These are phyloP conservation scores for Typhlomys cinereus DNA, from an alignment of 2,113 vertebrate species.

Conservation along the genomic window DNA sequence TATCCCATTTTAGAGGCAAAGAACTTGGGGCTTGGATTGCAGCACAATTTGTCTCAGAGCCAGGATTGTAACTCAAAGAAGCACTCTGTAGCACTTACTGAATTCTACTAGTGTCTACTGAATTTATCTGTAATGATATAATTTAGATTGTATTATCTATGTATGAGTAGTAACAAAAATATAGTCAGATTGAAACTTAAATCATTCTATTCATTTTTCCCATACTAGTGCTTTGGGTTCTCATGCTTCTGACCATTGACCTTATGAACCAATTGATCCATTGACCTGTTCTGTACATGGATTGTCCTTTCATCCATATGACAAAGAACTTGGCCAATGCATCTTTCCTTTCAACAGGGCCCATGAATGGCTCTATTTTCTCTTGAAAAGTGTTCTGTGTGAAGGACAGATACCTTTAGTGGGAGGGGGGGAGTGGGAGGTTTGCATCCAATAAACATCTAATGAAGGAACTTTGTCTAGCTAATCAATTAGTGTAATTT, in stretches of 20 bases:
- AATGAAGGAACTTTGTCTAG: conserved; percentile 1
- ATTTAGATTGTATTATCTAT: not conserved
- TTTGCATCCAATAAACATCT: not conserved
- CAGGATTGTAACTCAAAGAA: not conserved
- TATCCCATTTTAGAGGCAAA: not conserved
- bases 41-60: not conserved
- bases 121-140: not conserved
- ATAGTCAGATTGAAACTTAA: not conserved
- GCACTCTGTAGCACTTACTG: conserved; percentile 13
- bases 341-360: not conserved
- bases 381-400: not conserved
- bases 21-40: not conserved
- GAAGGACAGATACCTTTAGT: conserved; percentile 1
- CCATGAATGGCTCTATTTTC: not conserved
- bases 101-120: not conserved
- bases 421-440: not conserved
- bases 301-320: not conserved
- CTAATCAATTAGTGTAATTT: not conserved
- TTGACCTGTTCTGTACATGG: not conserved
- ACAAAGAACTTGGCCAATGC: not conserved
- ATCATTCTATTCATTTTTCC: conserved; percentile 10
- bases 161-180: not conserved
- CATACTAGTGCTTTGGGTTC: not conserved
- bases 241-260: not conserved
- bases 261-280: not conserved